Percentiles rank a stretch among this genome's conserved stretches.
phyloP scores from a whole-genome alignment of 2,888 invertebrate species.

The Zaprionus bogoriensis region DNA sequence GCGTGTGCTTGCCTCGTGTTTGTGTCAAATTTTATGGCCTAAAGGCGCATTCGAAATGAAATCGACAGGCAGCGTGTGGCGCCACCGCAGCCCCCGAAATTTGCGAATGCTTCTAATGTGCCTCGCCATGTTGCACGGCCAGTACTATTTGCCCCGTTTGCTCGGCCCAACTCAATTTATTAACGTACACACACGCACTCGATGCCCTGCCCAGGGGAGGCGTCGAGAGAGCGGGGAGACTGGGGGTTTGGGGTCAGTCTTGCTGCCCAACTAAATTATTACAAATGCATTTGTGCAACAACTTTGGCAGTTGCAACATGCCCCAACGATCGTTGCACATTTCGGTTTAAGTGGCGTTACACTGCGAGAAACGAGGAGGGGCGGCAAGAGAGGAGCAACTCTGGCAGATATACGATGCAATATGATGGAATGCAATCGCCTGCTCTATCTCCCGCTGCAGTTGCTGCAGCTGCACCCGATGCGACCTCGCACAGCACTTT shows the following conservation, averaged over 20 bases:
- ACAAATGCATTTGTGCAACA: conserved; percentile 59
- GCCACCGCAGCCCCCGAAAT: conserved; percentile 19
- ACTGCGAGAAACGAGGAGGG: neutral
- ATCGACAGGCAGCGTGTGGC: conserved; percentile 64
- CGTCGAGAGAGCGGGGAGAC: neutral
- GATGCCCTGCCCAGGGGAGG: conserved; percentile 12
- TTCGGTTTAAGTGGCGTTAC: conserved; percentile 31
- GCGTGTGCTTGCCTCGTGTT: conserved; percentile 34
- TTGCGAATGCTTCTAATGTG: conserved; percentile 31
- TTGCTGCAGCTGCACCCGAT: neutral
- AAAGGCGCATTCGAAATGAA: conserved; percentile 70
- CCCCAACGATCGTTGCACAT: conserved; percentile 31
- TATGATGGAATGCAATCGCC: conserved; percentile 56
- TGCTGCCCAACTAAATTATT: conserved; percentile 49
- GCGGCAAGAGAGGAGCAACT: neutral
- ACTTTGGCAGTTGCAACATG: conserved; percentile 43
- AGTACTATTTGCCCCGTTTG: conserved; percentile 58
- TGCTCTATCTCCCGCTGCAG: neutral
- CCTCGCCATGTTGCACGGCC: conserved; percentile 39
- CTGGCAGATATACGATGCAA: conserved; percentile 12
- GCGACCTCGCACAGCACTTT: neutral
- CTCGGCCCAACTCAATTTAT: conserved; percentile 69
- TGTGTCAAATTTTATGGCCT: conserved; percentile 73
- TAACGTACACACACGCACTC: conserved; percentile 51
- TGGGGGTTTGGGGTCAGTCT: conserved; percentile 12